phyloP scores from a whole-genome alignment of 2,113 vertebrate genomes.

The Meleagris gallopavo region DNA sequence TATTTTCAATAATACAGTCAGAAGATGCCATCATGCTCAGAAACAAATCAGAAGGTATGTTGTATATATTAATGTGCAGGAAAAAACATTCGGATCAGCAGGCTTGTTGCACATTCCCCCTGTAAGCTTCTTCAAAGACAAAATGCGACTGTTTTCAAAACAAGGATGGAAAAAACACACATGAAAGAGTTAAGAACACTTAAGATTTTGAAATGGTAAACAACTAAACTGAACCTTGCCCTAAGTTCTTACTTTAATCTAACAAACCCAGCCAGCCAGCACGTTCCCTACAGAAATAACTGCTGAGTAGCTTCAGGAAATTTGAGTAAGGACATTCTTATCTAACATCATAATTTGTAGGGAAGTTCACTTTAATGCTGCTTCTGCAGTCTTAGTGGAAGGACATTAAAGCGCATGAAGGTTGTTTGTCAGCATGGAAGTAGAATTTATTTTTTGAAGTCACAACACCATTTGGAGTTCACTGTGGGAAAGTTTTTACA shows the following conservation, averaged over 20 bases:
- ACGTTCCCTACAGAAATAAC: conserved; percentile 65
- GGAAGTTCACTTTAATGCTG: conserved; percentile 66
- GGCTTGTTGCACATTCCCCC: neutral
- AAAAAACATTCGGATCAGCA: neutral
- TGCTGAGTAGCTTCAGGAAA: conserved; percentile 74
- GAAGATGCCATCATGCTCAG: no score
- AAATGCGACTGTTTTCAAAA: conserved; percentile 58
- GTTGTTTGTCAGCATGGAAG: conserved; percentile 63
- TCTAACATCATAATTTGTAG: conserved; percentile 69
- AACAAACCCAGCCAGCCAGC: conserved; percentile 42
- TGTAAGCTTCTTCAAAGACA: conserved; percentile 51
- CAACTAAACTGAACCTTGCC: conserved; percentile 70
- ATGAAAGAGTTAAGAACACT: conserved; percentile 73
- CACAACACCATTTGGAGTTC: conserved; percentile 51
- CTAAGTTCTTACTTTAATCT: conserved; percentile 72
- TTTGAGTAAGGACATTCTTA: conserved; percentile 72
- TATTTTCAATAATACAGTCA: neutral
- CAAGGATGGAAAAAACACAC: conserved; percentile 50
- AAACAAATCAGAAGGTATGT: neutral
- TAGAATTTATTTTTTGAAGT: conserved; percentile 57
- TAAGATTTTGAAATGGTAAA: conserved; percentile 68
- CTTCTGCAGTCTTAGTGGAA: conserved; percentile 61
- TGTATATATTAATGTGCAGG: neutral
- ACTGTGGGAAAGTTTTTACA: conserved; percentile 68
- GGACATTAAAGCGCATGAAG: conserved; percentile 50